Conservation (phyloP, 2,888 invertebrate genomes). For the Ornithoptera priamus region DNA sequence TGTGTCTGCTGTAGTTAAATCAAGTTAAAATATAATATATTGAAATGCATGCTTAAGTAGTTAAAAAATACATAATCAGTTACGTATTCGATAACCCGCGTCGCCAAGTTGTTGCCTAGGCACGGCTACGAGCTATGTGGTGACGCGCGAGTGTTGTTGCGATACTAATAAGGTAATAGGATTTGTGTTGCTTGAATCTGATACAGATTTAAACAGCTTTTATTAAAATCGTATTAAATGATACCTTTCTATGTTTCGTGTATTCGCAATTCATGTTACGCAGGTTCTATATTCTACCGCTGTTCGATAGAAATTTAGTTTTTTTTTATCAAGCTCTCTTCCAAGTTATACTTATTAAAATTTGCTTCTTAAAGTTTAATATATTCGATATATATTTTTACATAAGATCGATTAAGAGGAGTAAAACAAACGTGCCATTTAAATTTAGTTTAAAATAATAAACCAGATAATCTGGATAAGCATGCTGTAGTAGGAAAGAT, state of each 20-base stretch:
- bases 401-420: too few relatives aligned
- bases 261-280: constrained; percentile 12
- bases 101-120: constrained; percentile 2
- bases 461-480: too few relatives aligned
- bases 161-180: constrained; percentile 22
- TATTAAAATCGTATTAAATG: constrained; percentile 29
- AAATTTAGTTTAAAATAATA: too few relatives aligned
- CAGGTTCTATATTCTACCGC: not conserved
- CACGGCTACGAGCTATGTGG: not conserved
- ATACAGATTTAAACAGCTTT: constrained; percentile 26
- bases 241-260: constrained; percentile 24
- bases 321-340: too few relatives aligned
- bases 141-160: constrained; percentile 10
- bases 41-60: constrained; percentile 2
- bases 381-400: too few relatives aligned
- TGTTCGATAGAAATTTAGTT: too few relatives aligned
- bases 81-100: constrained; percentile 10
- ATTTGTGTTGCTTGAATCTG: constrained; percentile 24
- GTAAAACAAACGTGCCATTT: too few relatives aligned
- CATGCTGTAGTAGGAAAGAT: too few relatives aligned
- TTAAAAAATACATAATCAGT: constrained; percentile 16
- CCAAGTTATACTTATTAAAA: too few relatives aligned
- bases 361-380: too few relatives aligned
- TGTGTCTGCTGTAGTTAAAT: not conserved
- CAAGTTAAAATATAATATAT: not conserved